phyloP scores from a whole-genome alignment of 2,888 invertebrate genomes.

The Harmothoe impar region DNA sequence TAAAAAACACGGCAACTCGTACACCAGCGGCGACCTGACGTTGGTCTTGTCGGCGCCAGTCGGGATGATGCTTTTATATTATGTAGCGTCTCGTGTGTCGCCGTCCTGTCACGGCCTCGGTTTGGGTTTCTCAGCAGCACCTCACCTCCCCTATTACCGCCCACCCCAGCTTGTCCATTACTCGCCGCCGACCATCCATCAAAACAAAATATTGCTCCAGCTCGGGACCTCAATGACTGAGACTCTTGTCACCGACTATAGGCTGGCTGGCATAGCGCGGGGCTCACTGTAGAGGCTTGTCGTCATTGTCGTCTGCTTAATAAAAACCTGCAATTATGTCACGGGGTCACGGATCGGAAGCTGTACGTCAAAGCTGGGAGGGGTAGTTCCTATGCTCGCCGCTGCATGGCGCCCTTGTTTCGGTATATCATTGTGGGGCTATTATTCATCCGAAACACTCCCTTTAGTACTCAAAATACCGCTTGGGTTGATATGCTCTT shows the following conservation, averaged over 20 bases:
- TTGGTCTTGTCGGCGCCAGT: constrained; percentile 55
- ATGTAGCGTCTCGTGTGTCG: constrained; percentile 51
- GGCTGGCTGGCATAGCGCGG: background rate
- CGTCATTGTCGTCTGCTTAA: background rate
- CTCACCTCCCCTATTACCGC: constrained; percentile 47
- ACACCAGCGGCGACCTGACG: background rate
- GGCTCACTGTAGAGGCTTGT: background rate
- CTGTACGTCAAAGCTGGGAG: constrained; percentile 10
- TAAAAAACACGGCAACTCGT: background rate
- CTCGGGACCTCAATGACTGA: background rate
- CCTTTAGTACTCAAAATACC: too few relatives aligned
- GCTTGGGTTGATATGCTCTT: too few relatives aligned
- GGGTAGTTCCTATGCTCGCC: background rate
- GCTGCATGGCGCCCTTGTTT: background rate
- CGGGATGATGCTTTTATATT: constrained; percentile 44
- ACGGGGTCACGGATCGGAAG: constrained; percentile 41
- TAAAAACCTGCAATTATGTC: constrained; percentile 57
- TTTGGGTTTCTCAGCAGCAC: constrained; percentile 7
- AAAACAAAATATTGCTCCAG: constrained; percentile 40
- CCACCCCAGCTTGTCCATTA: constrained; percentile 48
- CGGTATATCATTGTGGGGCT: too few relatives aligned
- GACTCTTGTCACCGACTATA: constrained; percentile 14
- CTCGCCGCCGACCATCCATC: constrained; percentile 53
- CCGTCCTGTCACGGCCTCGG: constrained; percentile 50
- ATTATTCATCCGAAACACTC: too few relatives aligned